Conservation (phyloP, 2,888 invertebrate species). For the Actias luna region DNA sequence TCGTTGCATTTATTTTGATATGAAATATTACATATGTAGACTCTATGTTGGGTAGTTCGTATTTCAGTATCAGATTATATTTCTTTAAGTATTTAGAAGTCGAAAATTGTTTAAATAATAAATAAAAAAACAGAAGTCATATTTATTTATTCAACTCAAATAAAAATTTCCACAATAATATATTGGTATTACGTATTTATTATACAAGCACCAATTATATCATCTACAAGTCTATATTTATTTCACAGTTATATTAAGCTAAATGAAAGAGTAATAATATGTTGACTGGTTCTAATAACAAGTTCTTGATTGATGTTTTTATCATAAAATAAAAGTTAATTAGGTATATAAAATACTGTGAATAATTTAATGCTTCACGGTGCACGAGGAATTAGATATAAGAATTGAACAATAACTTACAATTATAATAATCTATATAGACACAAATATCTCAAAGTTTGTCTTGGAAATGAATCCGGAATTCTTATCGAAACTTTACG, state of each 20-base stretch:
- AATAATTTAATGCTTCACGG: neutral
- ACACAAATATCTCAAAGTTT: neutral
- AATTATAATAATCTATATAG: neutral
- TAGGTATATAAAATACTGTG: neutral
- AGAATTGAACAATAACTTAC: neutral
- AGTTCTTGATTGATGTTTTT: neutral
- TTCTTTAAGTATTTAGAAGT: neutral
- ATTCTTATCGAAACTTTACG: neutral
- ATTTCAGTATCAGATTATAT: neutral
- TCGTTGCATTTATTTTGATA: neutral
- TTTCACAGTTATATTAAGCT: neutral
- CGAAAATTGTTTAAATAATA: neutral
- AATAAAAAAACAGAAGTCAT: too few species aligned
- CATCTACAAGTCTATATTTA: neutral
- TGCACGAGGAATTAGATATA: neutral
- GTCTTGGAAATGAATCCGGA: neutral
- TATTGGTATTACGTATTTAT: neutral
- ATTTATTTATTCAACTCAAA: too few species aligned
- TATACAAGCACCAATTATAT: neutral
- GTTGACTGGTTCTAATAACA: neutral
- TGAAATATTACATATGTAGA: too few species aligned
- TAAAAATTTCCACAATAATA: neutral
- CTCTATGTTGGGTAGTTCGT: neutral
- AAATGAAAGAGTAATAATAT: neutral
- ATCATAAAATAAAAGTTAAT: neutral